Evolutionary conservation across 2,113 vertebrate genomes (phyloP).

Genomic region (Nyctereutes procyonoides): DNA sequence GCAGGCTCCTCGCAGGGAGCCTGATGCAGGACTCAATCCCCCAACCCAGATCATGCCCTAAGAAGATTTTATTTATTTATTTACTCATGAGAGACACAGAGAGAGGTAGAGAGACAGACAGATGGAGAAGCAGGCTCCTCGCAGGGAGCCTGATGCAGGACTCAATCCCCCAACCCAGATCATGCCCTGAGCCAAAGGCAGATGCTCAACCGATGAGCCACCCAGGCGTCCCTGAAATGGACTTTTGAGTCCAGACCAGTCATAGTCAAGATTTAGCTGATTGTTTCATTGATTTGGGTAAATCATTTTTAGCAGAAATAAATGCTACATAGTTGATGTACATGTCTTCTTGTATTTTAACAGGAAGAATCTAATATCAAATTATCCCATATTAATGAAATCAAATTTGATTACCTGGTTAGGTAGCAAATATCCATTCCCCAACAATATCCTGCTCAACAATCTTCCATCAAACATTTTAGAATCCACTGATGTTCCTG

Average conservation of each 20-base stretch:
- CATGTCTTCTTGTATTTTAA: neutral
- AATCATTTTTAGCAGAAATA: conserved; percentile 47
- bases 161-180: no score
- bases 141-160: no score
- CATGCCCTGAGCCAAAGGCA: no score
- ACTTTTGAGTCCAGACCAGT: neutral
- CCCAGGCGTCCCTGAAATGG: neutral
- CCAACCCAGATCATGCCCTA: no score
- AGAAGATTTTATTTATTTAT: no score
- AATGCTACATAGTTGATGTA: neutral
- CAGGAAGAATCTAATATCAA: neutral
- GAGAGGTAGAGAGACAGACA: no score
- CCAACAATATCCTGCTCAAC: neutral
- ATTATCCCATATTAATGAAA: conserved; percentile 10
- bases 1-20: no score
- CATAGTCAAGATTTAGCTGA: neutral
- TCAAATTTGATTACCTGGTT: neutral
- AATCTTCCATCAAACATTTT: conserved; percentile 14
- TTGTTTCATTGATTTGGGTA: neutral
- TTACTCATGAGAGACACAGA: no score
- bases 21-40: no score
- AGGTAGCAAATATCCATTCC: neutral
- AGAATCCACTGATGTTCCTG: neutral
- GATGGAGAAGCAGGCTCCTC: no score
- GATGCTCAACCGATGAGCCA: no score